These are phyloP conservation scores for Zaprionus obscuricornis DNA, from an alignment of 2,888 invertebrate genomes.

Conservation along the genomic window DNA sequence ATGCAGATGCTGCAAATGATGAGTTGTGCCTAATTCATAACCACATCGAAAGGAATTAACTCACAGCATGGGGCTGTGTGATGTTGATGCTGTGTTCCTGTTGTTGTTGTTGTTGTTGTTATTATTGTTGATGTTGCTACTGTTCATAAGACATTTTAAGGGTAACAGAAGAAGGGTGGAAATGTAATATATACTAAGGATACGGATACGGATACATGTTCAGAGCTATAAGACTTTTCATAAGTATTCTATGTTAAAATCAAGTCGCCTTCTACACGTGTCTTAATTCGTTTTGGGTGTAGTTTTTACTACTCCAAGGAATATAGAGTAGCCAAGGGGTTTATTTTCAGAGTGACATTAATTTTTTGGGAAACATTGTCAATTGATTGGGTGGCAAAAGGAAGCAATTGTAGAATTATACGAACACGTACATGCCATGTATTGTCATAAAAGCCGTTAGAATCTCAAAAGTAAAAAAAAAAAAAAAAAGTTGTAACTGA, in stretches of 20 bases:
- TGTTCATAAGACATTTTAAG: constrained; percentile 22
- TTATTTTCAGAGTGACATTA: constrained; percentile 76
- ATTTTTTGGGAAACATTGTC: constrained; percentile 78
- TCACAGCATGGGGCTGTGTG: constrained; percentile 72
- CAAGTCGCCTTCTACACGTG: constrained; percentile 66
- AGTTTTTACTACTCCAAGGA: constrained; percentile 67
- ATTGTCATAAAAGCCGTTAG: no score
- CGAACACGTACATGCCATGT: no score
- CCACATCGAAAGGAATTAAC: constrained; percentile 81
- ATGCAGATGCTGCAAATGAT: constrained; percentile 80
- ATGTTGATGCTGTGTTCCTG: no score
- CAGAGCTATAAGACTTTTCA: no score
- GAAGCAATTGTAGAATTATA: not conserved
- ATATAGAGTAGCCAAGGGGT: constrained; percentile 59
- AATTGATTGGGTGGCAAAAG: constrained; percentile 60
- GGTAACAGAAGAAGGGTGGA: constrained; percentile 35
- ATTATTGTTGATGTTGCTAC: no score
- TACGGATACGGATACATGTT: no score
- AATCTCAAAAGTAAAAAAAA: no score
- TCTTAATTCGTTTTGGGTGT: constrained; percentile 80
- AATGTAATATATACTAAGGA: constrained; percentile 20
- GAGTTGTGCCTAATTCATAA: constrained; percentile 81
- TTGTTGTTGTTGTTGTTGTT: no score
- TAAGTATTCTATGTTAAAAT: constrained; percentile 52
- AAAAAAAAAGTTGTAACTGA: no score